These are phyloP conservation scores for Dufourea novaeangliae DNA, from an alignment of 1,140 invertebrate genomes.

Conservation along the genomic window DNA sequence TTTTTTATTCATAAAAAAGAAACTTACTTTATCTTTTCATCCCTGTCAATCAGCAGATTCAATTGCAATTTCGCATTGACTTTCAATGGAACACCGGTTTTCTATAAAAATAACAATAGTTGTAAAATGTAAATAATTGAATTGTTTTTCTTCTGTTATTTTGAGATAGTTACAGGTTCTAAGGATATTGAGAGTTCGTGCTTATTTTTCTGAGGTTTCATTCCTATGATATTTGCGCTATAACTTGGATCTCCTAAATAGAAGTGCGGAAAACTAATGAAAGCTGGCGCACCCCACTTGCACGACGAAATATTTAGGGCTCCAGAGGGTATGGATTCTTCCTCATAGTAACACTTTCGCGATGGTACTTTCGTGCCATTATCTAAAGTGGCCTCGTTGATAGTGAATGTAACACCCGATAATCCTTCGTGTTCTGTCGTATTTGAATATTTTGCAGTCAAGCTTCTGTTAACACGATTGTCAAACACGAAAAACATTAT, in stretches of 20 bases:
- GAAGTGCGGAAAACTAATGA: constrained; percentile 94
- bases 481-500: constrained; percentile 1
- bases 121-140: neutral
- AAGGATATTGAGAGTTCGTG: constrained; percentile 88
- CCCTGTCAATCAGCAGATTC: constrained; percentile 85
- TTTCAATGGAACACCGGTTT: constrained; percentile 86
- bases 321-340: constrained; percentile 81
- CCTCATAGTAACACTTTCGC: constrained; percentile 82
- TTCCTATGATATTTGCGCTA: constrained; percentile 84
- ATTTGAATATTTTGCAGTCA: constrained; percentile 76
- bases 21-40: constrained; percentile 83
- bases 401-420: constrained; percentile 84
- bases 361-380: constrained; percentile 86
- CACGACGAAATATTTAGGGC: constrained; percentile 87
- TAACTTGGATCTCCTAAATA: constrained; percentile 89
- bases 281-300: constrained; percentile 89
- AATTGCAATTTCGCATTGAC: constrained; percentile 88
- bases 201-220: constrained; percentile 86
- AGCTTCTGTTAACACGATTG: constrained; percentile 64
- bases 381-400: constrained; percentile 84
- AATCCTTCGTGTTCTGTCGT: constrained; percentile 80
- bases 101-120: constrained; percentile 71
- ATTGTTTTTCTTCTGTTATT: neutral
- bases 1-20: constrained; percentile 12
- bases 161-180: constrained; percentile 84